Evolutionary conservation across 2,888 invertebrate species (phyloP).

Genomic region (Lottia gigantea): DNA sequence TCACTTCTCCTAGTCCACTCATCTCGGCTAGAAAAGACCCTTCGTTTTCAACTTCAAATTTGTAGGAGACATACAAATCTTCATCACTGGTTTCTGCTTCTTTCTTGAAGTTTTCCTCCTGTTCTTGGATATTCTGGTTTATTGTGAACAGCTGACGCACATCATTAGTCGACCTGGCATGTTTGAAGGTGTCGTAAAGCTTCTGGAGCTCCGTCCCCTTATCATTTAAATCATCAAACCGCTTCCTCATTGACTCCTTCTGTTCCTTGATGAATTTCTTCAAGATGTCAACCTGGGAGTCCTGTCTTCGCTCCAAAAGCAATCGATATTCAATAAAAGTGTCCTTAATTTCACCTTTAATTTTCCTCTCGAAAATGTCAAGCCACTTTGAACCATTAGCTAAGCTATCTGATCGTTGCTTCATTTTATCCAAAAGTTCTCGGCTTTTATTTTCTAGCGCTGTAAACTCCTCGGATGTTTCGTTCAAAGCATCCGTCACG

Average conservation of each 20-base stretch:
- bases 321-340: slow-evolving; percentile 60
- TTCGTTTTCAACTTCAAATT: slow-evolving; percentile 54
- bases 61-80: slow-evolving; percentile 47
- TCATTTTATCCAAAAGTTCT: slow-evolving; percentile 50
- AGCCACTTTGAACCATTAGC: slow-evolving; percentile 59
- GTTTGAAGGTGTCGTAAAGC: slow-evolving; percentile 48
- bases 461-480: slow-evolving; percentile 52
- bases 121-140: slow-evolving; percentile 49
- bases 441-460: slow-evolving; percentile 47
- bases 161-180: slow-evolving; percentile 50
- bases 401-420: slow-evolving; percentile 47
- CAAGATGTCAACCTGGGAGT: slow-evolving; percentile 48
- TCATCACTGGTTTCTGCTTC: slow-evolving; percentile 48
- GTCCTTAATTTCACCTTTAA: slow-evolving; percentile 53
- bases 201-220: slow-evolving; percentile 55
- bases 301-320: slow-evolving; percentile 55
- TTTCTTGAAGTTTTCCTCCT: slow-evolving; percentile 45
- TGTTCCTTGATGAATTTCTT: slow-evolving; percentile 52
- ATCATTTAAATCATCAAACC: slow-evolving; percentile 53
- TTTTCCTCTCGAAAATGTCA: slow-evolving; percentile 53
- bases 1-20: slow-evolving; percentile 57
- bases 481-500: slow-evolving; percentile 49
- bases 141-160: slow-evolving; percentile 53
- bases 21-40: slow-evolving; percentile 53
- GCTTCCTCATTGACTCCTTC: slow-evolving; percentile 49